Base-by-base conservation (phyloP, 2,797 vertebrate genomes). In the Rhinichthys osculus region DNA sequence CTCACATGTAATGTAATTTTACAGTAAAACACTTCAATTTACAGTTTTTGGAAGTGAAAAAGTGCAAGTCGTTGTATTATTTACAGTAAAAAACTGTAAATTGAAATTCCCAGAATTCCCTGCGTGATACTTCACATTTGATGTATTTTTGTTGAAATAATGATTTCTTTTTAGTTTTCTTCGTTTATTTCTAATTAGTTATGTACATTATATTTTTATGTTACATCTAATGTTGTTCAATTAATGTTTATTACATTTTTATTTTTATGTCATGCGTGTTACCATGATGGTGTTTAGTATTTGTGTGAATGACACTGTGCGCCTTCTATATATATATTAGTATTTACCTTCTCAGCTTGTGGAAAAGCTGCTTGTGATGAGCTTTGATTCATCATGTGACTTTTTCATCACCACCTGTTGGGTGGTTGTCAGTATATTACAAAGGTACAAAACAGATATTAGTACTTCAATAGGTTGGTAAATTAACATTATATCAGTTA, bases 361-460 rank as follows among this genome's bases (percentile, higher is more conserved):
- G 23, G 57, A 62, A 62, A 62, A 62, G 23, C 57, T 62, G 57
- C 57, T 62, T 62, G 57, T 62, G 23, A 10, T 62, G 57, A 62
- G 57, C 57, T 62, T 62, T 62, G 57, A 62, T 62, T 62, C 57
- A 62, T 62, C 57, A 62, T 62, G 57, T 62, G 57, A 62, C 23
- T 62, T 62, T 62, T n/a, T 62, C 57, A 27, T 62, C 57, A 62
- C 57, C 57, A 62, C 57, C 57, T 62, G 57, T 27, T 62, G 23
- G 57, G 57, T 62, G 57, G 57, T 62, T n/a, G 57, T 62, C 57
- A 62, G 57, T 62, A 4, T 62, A 62, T 62, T 62, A 62, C 57
- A 62, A 62, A 62, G 57, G 57, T 62, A 62, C 57, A 62, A 62
- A 62, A 27, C 57, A 62, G 23, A 62, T 27, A 62, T 62, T 62